These are phyloP conservation scores for Proteles cristata DNA, from an alignment of 2,113 vertebrate species.

Conservation along the genomic window DNA sequence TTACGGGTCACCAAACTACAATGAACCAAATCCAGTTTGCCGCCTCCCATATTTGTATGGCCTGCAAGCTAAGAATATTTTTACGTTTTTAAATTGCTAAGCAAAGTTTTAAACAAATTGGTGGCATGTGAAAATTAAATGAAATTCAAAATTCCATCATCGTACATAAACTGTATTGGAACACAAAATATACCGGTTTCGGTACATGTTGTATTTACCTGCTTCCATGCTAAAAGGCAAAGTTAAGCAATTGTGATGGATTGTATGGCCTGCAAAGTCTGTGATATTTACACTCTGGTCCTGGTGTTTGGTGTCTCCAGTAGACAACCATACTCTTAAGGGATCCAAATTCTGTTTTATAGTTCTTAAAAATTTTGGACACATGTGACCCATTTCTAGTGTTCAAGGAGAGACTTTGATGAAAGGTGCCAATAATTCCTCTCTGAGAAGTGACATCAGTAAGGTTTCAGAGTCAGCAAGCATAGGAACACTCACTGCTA, in stretches of 20 bases:
- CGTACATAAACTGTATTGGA: background rate
- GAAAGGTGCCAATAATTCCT: background rate
- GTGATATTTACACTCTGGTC: background rate
- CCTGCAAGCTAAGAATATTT: background rate
- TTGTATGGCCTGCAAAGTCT: background rate
- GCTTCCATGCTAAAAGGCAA: background rate
- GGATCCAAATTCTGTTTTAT: background rate
- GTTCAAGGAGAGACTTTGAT: background rate
- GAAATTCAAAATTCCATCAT: background rate
- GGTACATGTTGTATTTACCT: background rate
- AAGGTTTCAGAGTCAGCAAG: background rate
- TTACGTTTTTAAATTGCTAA: background rate
- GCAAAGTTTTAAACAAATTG: background rate
- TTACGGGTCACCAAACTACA: background rate
- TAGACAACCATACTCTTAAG: too few relatives aligned
- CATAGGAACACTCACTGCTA: background rate
- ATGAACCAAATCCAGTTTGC: background rate
- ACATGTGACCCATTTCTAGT: background rate
- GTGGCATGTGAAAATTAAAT: background rate
- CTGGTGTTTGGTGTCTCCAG: background rate
- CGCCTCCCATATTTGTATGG: background rate
- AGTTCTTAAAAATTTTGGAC: background rate
- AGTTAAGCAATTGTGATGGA: background rate
- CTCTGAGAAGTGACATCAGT: background rate
- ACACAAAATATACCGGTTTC: background rate